Conservation (phyloP, 2,888 invertebrate species). For the Dendrolimus houi region DNA sequence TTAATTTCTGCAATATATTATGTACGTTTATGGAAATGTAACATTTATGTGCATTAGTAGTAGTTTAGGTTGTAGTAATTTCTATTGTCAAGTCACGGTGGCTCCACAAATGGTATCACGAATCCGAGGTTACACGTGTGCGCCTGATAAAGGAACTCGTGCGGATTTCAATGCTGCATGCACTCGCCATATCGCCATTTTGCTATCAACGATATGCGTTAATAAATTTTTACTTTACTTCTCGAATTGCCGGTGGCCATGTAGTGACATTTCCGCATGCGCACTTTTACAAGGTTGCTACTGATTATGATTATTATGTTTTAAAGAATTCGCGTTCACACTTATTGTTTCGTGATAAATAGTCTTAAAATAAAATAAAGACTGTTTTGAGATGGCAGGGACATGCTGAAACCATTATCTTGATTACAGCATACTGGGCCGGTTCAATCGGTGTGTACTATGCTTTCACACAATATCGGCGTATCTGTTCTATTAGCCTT, state of each 20-base stretch:
- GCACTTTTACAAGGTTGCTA: conserved; percentile 11
- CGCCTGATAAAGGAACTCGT: conserved; percentile 41
- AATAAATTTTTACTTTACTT: conserved; percentile 18
- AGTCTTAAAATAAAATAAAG: no score
- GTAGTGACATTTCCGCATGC: conserved; percentile 21
- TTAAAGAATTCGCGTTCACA: background rate
- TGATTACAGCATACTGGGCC: no score
- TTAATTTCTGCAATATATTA: background rate
- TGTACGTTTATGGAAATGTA: conserved; percentile 1
- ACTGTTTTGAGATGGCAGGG: no score
- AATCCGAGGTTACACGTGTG: conserved; percentile 51
- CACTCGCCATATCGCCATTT: conserved; percentile 23
- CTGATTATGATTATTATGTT: background rate
- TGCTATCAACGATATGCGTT: conserved; percentile 23
- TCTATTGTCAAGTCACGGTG: conserved; percentile 4
- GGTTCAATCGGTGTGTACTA: no score
- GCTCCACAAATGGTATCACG: conserved; percentile 22
- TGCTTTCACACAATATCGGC: no score
- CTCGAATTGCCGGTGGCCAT: conserved; percentile 13
- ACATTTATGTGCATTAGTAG: background rate
- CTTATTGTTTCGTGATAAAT: no score
- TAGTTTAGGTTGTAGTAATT: conserved; percentile 3
- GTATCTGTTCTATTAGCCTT: no score
- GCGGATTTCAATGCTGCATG: conserved; percentile 33
- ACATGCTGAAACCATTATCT: no score